Evolutionary conservation across 1,140 invertebrate genomes (phyloP).

Genomic region (Marisa cornuarietis): DNA sequence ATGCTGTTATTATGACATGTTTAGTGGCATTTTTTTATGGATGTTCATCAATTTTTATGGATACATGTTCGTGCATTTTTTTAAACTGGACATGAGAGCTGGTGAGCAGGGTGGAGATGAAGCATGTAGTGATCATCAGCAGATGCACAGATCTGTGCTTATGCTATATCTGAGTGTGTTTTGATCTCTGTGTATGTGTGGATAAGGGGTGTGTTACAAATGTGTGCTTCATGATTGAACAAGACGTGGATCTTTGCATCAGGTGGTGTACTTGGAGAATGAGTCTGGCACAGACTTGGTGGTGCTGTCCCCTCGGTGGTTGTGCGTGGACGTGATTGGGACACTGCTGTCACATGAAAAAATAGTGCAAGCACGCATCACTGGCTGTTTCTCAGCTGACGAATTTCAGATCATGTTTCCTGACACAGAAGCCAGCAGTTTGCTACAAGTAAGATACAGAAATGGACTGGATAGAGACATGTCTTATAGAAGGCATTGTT

Average conservation of each 20-base stretch:
- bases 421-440: slow-evolving; percentile 72
- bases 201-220: too few species aligned
- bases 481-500: too few species aligned
- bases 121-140: too few species aligned
- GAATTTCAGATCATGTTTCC: slow-evolving; percentile 82
- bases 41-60: too few species aligned
- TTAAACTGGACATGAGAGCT: too few species aligned
- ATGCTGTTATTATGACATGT: neutral
- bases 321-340: slow-evolving; percentile 78
- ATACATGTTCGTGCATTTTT: too few species aligned
- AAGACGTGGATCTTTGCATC: slow-evolving; percentile 31
- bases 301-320: slow-evolving; percentile 79
- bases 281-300: slow-evolving; percentile 74
- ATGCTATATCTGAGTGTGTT: too few species aligned
- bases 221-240: neutral
- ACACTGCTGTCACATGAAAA: slow-evolving; percentile 77
- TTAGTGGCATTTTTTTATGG: too few species aligned
- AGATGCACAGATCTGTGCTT: too few species aligned
- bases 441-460: slow-evolving; percentile 40
- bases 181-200: too few species aligned
- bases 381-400: slow-evolving; percentile 81
- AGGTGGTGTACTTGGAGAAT: slow-evolving; percentile 70
- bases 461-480: too few species aligned
- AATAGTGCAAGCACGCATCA: slow-evolving; percentile 74
- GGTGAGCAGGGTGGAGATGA: too few species aligned